These are phyloP conservation scores for Corvus cornix DNA, from an alignment of 2,113 vertebrate species.

Conservation along the genomic window DNA sequence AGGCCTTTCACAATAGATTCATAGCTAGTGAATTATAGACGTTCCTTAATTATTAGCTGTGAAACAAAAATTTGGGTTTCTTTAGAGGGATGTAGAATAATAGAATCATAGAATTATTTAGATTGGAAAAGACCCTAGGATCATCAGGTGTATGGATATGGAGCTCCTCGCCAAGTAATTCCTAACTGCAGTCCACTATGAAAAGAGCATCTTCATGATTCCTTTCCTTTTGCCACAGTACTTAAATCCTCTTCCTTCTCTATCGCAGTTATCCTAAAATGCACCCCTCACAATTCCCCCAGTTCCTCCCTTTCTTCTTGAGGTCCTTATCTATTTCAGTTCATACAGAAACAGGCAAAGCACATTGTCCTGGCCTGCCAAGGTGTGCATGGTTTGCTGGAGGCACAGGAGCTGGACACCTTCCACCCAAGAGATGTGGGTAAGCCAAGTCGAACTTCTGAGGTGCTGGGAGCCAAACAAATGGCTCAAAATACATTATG, in stretches of 20 bases:
- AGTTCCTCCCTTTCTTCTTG: not conserved
- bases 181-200: not conserved
- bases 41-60: not conserved
- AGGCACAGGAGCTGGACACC: not conserved
- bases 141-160: not conserved
- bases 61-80: not conserved
- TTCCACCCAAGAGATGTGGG: not conserved
- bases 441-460: fast-evolving
- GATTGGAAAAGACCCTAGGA: not conserved
- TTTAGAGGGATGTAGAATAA: not conserved
- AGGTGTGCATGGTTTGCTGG: not conserved
- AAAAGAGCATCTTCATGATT: not conserved
- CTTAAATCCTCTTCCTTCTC: not conserved
- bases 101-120: not conserved
- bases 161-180: not conserved
- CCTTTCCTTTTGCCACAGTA: not conserved
- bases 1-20: not conserved
- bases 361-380: not conserved
- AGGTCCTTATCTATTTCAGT: not conserved
- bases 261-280: not conserved
- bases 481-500: not conserved
- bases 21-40: not conserved
- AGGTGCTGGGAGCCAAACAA: not conserved
- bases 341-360: not conserved
- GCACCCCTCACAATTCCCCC: not conserved